phyloP scores from a whole-genome alignment of 2,113 vertebrate species.

The Misgurnus mizolepis region DNA sequence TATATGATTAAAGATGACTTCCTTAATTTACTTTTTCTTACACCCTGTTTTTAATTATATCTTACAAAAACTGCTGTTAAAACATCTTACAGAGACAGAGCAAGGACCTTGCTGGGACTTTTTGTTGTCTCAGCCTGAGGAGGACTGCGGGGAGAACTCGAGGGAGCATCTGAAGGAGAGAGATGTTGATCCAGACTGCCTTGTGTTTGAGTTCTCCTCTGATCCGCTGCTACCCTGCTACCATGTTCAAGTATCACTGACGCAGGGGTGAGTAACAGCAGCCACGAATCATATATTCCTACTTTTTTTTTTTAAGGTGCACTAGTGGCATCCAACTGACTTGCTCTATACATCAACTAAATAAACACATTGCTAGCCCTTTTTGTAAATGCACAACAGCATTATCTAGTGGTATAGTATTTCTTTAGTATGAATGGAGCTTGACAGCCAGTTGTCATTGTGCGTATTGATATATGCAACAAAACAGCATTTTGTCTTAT shows the following conservation, averaged over 20 bases:
- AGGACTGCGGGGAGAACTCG: conserved; percentile 78
- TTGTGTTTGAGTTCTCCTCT: conserved; percentile 95
- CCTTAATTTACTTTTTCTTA: background rate
- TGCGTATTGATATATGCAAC: no score
- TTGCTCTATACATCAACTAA: no score
- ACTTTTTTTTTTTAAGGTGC: no score
- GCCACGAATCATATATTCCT: no score
- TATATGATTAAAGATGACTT: background rate
- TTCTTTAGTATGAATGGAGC: no score
- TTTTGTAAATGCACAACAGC: no score
- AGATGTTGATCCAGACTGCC: conserved; percentile 80
- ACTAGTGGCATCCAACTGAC: background rate
- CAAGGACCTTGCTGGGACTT: conserved; percentile 88
- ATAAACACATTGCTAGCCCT: no score
- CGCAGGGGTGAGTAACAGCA: conserved; percentile 84
- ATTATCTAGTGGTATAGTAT: no score
- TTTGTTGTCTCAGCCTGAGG: conserved; percentile 82
- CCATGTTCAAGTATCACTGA: conserved; percentile 91
- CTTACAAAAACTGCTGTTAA: background rate
- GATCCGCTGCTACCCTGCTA: conserved; percentile 93
- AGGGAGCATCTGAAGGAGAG: conserved; percentile 77
- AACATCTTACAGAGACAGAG: conserved; percentile 80
- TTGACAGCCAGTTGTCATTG: no score
- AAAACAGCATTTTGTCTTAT: no score
- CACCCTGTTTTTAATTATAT: background rate